Conservation (phyloP, 2,888 invertebrate genomes). For the Sinodicranocentrus sp. region DNA sequence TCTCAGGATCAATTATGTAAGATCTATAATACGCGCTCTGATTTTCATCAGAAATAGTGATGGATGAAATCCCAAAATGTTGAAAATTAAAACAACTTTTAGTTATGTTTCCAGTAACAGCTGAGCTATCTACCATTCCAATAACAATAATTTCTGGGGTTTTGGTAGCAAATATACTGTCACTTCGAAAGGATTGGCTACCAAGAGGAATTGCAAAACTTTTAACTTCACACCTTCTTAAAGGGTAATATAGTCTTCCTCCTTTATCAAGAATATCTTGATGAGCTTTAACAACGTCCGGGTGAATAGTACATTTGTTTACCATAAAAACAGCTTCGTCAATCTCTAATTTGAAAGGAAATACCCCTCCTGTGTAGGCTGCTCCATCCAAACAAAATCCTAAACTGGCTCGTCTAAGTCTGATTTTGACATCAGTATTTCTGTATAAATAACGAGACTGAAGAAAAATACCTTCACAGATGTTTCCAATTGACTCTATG, state of each 20-base stretch:
- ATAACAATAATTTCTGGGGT: not conserved
- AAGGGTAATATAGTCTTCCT: not conserved
- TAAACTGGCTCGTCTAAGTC: not conserved
- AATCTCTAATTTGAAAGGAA: not conserved
- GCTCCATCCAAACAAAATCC: not conserved
- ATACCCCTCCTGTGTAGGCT: not conserved
- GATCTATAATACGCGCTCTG: no score
- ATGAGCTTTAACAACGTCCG: not conserved
- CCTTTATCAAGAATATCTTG: not conserved
- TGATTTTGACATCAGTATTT: not conserved
- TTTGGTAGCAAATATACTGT: not conserved
- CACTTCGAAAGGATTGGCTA: not conserved
- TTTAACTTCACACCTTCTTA: slow-evolving; percentile 6
- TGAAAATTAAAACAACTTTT: not conserved
- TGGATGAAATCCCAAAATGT: not conserved
- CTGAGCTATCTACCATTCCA: not conserved
- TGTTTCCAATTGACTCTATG: not conserved
- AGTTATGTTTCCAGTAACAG: not conserved
- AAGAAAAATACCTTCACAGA: not conserved
- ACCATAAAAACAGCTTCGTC: not conserved
- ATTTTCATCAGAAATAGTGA: not conserved
- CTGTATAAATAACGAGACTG: not conserved
- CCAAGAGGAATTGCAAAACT: not conserved
- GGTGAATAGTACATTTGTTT: not conserved
- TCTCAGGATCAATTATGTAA: no score